Evolutionary conservation across 2,113 vertebrate species (phyloP).

Genomic region (Labeo catla): DNA sequence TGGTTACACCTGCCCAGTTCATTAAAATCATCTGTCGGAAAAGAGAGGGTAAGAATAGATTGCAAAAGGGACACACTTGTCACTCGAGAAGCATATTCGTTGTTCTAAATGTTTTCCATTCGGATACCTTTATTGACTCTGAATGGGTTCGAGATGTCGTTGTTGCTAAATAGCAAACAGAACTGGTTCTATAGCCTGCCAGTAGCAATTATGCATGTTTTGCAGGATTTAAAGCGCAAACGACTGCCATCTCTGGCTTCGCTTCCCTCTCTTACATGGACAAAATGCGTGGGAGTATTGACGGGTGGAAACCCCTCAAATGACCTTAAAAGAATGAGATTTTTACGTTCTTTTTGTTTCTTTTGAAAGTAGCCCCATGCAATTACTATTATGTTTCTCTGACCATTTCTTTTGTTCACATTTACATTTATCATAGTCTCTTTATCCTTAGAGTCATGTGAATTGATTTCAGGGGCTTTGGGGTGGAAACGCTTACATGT

Average conservation of each 20-base stretch:
- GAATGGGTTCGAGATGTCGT: slow-evolving; percentile 36
- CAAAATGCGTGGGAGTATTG: slow-evolving; percentile 34
- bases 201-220: slow-evolving; percentile 27
- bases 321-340: slow-evolving; percentile 13
- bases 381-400: slow-evolving; percentile 20
- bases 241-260: slow-evolving; percentile 46
- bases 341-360: slow-evolving; percentile 20
- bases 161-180: slow-evolving; percentile 18
- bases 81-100: slow-evolving; percentile 9
- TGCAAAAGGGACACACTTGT: slow-evolving; percentile 16
- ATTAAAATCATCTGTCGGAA: slow-evolving; percentile 25
- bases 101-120: slow-evolving; percentile 31
- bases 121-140: slow-evolving; percentile 46
- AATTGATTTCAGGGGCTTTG: slow-evolving; percentile 30
- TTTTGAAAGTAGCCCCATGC: slow-evolving; percentile 24
- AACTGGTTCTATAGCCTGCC: slow-evolving; percentile 41
- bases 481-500: slow-evolving; percentile 40
- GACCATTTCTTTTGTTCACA: slow-evolving; percentile 11
- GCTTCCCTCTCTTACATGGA: slow-evolving; percentile 45
- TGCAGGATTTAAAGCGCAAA: slow-evolving; percentile 43
- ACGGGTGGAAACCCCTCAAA: slow-evolving; percentile 13
- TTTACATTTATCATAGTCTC: slow-evolving; percentile 40
- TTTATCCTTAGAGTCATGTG: slow-evolving; percentile 21
- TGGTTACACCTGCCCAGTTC: slow-evolving; percentile 16
- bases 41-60: slow-evolving; percentile 31